Percentiles rank a stretch among this genome's conserved stretches.
Evolutionary conservation across 2,888 invertebrate genomes (phyloP).

Genomic region (Xestia sexstrigata): DNA sequence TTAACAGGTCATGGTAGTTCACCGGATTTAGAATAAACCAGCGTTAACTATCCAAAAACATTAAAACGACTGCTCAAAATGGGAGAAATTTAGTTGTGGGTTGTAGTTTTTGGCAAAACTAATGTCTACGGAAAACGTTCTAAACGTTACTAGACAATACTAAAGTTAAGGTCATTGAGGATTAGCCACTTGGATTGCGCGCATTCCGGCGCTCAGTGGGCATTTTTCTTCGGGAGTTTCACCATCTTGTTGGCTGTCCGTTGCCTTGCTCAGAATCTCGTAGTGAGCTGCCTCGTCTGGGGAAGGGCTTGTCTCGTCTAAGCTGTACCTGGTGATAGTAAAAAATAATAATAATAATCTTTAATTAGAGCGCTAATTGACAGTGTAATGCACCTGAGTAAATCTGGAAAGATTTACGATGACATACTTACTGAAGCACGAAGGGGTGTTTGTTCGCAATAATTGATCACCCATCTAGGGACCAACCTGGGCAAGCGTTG

Average conservation of each 20-base stretch:
- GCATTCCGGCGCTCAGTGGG: conserved; percentile 69
- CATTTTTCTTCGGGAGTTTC: conserved; percentile 56
- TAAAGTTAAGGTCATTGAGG: conserved; percentile 46
- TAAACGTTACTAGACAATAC: background rate
- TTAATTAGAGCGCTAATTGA: background rate
- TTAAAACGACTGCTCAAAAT: background rate
- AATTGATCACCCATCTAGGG: background rate
- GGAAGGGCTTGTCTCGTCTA: conserved; percentile 92
- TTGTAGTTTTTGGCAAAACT: background rate
- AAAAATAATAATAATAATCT: conserved; percentile 1
- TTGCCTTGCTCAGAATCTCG: conserved; percentile 90
- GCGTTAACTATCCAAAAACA: background rate
- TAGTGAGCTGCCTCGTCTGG: conserved; percentile 90
- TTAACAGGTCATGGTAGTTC: background rate
- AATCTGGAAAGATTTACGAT: background rate
- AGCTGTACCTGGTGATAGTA: conserved; percentile 85
- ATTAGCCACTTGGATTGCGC: conserved; percentile 67
- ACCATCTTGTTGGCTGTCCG: conserved; percentile 48
- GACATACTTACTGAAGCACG: background rate
- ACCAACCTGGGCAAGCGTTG: background rate
- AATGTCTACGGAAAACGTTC: background rate
- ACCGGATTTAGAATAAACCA: background rate
- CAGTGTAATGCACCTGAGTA: background rate
- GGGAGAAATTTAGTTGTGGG: background rate
- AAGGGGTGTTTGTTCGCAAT: background rate